A percentile compares a stretch with the other conserved stretches of the same genome.
These are phyloP conservation scores for Rhodinocichla rosea DNA, from an alignment of 2,113 vertebrate species.

Conservation along the genomic window DNA sequence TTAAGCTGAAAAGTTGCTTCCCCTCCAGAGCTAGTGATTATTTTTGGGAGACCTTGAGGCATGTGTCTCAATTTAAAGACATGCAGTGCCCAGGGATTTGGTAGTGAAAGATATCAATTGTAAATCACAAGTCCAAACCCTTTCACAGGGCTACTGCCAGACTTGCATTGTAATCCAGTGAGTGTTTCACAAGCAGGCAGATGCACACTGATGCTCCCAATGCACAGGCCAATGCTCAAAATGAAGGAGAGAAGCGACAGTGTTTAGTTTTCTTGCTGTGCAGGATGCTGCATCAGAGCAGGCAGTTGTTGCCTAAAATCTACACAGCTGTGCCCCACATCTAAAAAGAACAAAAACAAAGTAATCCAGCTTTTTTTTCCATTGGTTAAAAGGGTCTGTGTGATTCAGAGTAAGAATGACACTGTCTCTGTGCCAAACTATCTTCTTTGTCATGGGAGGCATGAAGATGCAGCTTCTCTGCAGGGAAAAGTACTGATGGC, in stretches of 20 bases:
- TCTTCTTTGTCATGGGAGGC: neutral
- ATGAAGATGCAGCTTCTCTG: neutral
- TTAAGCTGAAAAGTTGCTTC: neutral
- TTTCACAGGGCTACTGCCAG: neutral
- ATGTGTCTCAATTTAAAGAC: neutral
- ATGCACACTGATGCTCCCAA: neutral
- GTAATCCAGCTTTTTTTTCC: neutral
- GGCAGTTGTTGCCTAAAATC: neutral
- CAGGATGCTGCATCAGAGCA: neutral
- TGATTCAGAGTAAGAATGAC: neutral
- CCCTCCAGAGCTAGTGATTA: neutral
- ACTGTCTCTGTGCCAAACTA: neutral
- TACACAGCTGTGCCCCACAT: neutral
- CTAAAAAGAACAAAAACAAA: neutral
- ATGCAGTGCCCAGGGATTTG: neutral
- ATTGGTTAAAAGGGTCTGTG: neutral
- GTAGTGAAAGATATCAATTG: neutral
- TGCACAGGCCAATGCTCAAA: neutral
- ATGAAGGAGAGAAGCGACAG: neutral
- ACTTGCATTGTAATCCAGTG: neutral
- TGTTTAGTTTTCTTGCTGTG: neutral
- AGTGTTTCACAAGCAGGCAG: neutral
- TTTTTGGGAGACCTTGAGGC: neutral
- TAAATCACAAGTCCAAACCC: neutral
- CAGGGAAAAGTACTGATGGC: neutral